These are phyloP conservation scores for Lypha dubia DNA, from an alignment of 2,888 invertebrate genomes.

Conservation along the genomic window DNA sequence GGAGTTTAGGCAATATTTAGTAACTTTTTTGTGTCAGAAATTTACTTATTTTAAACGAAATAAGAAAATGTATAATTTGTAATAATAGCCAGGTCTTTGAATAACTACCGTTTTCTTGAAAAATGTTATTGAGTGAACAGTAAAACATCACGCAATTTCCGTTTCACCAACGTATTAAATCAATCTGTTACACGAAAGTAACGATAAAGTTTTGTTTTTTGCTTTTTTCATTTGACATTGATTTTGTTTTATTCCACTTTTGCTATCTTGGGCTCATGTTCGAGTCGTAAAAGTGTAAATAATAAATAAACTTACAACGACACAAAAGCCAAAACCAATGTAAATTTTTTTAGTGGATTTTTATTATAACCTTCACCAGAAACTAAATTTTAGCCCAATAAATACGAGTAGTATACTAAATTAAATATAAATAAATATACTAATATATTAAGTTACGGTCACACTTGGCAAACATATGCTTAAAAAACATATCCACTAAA, in stretches of 20 bases:
- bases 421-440: too few species aligned
- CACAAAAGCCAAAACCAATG: background rate
- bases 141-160: conserved; percentile 64
- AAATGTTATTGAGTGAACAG: conserved; percentile 15
- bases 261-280: background rate
- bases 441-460: too few species aligned
- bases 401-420: too few species aligned
- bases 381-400: too few species aligned
- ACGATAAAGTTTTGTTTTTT: background rate
- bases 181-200: conserved; percentile 60
- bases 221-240: conserved; percentile 19
- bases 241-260: background rate
- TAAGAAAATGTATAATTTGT: background rate
- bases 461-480: too few species aligned
- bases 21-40: background rate
- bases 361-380: too few species aligned
- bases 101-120: background rate
- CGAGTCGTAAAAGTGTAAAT: background rate
- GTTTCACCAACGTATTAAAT: conserved; percentile 45
- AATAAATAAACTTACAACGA: background rate
- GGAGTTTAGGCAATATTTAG: too few species aligned
- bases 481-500: too few species aligned
- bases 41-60: background rate
- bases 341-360: too few species aligned
- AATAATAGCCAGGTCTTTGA: background rate